Conservation (phyloP, 2,113 vertebrate genomes). For the Chionodraco myersi region DNA sequence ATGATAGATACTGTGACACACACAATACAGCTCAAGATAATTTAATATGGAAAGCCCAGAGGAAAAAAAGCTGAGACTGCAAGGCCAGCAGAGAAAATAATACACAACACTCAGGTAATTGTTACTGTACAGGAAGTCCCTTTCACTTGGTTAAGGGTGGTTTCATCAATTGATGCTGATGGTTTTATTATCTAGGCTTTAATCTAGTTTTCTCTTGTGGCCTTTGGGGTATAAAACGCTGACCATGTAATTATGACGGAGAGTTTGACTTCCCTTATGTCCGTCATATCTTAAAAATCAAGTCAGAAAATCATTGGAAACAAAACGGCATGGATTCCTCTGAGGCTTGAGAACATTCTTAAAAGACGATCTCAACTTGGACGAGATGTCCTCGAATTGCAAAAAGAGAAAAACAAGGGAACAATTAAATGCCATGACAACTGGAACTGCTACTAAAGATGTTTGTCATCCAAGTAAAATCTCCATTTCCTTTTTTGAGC, state of each 20-base stretch:
- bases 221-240: not conserved
- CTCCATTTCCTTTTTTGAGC: not conserved
- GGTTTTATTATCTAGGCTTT: constrained; percentile 4
- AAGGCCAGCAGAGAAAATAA: constrained; percentile 30
- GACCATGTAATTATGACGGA: not conserved
- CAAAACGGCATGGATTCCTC: not conserved
- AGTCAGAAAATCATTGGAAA: not conserved
- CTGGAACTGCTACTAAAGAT: too few species aligned
- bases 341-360: not conserved
- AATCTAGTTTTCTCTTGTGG: too few species aligned
- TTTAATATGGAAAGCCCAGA: constrained; percentile 50
- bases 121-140: too few species aligned
- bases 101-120: not conserved
- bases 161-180: not conserved
- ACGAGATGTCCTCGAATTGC: not conserved
- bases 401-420: too few species aligned
- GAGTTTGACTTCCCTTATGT: not conserved
- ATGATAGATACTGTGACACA: constrained; percentile 50
- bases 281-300: too few species aligned
- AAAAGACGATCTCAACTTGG: not conserved
- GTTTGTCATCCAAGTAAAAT: too few species aligned
- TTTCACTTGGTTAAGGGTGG: too few species aligned
- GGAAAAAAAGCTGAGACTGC: constrained; percentile 26
- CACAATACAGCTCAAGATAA: constrained; percentile 44
- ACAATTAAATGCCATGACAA: not conserved